phyloP scores from a whole-genome alignment of 2,113 vertebrate species.

The Danionella cerebrum region DNA sequence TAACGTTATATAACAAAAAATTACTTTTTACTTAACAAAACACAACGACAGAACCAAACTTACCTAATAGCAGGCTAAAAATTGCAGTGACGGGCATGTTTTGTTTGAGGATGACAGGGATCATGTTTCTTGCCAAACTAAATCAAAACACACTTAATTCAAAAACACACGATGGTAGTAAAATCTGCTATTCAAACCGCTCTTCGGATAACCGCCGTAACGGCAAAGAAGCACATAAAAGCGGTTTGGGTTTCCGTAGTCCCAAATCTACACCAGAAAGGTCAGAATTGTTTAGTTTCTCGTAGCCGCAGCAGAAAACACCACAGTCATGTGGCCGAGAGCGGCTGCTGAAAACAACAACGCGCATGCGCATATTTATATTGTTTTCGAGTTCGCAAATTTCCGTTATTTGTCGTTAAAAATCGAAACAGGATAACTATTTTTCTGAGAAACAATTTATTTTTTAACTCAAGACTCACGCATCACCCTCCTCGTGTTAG shows the following conservation, averaged over 20 bases:
- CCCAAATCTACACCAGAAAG: neutral
- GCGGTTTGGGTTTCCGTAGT: neutral
- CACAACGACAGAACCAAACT: slow-evolving; percentile 22
- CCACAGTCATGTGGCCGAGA: slow-evolving; percentile 29
- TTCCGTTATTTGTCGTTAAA: neutral
- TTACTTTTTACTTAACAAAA: too few relatives aligned
- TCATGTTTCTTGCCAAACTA: slow-evolving; percentile 46
- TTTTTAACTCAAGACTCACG: too few relatives aligned
- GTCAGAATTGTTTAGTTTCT: slow-evolving; percentile 14
- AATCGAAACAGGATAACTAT: neutral
- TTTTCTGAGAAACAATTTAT: too few relatives aligned
- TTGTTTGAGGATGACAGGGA: slow-evolving; percentile 23
- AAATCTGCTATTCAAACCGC: neutral
- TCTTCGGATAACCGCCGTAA: neutral
- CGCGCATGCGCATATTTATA: neutral
- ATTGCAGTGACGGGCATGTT: slow-evolving; percentile 33
- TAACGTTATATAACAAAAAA: neutral
- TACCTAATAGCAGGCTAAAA: slow-evolving; percentile 50
- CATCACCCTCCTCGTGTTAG: too few relatives aligned
- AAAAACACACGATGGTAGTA: neutral
- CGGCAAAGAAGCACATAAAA: neutral
- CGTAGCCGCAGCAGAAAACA: slow-evolving; percentile 1
- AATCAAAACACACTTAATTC: slow-evolving; percentile 11
- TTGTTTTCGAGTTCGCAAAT: neutral
- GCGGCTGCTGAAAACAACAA: too few relatives aligned